phyloP scores from a whole-genome alignment of 1,140 invertebrate genomes.

The Panonychus citri region DNA sequence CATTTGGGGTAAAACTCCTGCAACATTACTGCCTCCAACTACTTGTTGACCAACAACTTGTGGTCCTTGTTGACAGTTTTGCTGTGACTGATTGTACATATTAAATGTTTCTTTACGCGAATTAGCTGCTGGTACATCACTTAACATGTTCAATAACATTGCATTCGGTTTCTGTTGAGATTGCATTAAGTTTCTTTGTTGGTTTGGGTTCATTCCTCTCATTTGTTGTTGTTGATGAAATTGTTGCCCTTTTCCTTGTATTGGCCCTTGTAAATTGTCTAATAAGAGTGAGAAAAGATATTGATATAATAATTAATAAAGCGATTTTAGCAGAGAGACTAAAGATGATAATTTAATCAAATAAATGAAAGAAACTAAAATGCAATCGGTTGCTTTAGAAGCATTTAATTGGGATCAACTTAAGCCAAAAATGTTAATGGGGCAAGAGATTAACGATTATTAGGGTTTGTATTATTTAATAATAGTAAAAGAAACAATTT shows the following conservation, averaged over 20 bases:
- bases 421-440: too few species aligned
- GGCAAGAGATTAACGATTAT: too few species aligned
- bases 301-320: too few species aligned
- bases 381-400: too few species aligned
- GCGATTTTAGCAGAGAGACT: too few species aligned
- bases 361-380: too few species aligned
- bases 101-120: not conserved
- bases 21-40: not conserved
- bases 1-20: not conserved
- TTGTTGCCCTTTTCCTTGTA: slow-evolving; percentile 4
- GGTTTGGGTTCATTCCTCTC: slow-evolving; percentile 16
- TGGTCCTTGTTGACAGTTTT: not conserved
- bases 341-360: too few species aligned
- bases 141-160: slow-evolving; percentile 25
- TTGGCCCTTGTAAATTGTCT: not conserved
- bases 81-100: not conserved
- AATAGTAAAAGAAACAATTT: too few species aligned
- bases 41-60: too few species aligned
- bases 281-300: not conserved
- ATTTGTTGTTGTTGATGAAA: slow-evolving; percentile 12
- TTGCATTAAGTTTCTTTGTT: slow-evolving; percentile 1
- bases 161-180: slow-evolving; percentile 14
- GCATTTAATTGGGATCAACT: too few species aligned
- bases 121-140: slow-evolving; percentile 21
- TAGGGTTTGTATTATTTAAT: too few species aligned